Base-by-base conservation (phyloP, 2,113 vertebrate genomes). In the Dryoscopus gambensis region DNA sequence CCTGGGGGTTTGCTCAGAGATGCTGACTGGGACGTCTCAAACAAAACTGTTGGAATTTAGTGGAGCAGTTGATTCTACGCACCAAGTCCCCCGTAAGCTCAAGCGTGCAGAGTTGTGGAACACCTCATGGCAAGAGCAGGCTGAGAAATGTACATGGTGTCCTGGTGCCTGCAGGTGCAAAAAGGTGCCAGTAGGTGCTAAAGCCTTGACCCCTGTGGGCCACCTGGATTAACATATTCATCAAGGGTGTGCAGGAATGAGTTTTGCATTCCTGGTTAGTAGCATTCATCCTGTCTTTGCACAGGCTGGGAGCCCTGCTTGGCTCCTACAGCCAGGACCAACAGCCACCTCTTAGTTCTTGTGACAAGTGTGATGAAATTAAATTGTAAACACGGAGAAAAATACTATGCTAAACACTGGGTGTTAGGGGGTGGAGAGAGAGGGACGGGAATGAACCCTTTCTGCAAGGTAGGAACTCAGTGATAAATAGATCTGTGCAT, bases 401-500 rank as follows among this genome's bases (percentile, higher is more conserved):
- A 89, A 57, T 27, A 46, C 40, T 84, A 46, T 22, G 25, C 44
- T 44, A 90, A 86, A 71, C 33, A 46, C 6, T 1, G 47, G 0
- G 16, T 25, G 17, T 1, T 19, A 24, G 5, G 24, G 35, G 11
- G 18, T 0, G 1, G 39, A 23, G 59, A n/a, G 70, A 59, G 44
- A 28, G n/a, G 28, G n/a, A 33, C 1, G 1, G 44, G 12, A 15
- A 55, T 5, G 20, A 93, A 56, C 91, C 49, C 30, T 63, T 81
- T 89, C 74, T 77, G 59, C 73, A 75, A 79, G 60, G 81, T 87
- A 90, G 82, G 92, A 92, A 90, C 68, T 84, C 88, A 5, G 86
- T 95, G 97, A 97, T 97, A 97, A 98, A 97, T 95, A 91, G 93
- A 84, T 89, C 63, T 37, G 44, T 76, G 81, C 31, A 40, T 94